A percentile compares a stretch with the other conserved stretches of the same genome.
These are phyloP conservation scores for Drosophila parabipectinata DNA, from an alignment of 1,140 invertebrate genomes.

Conservation along the genomic window DNA sequence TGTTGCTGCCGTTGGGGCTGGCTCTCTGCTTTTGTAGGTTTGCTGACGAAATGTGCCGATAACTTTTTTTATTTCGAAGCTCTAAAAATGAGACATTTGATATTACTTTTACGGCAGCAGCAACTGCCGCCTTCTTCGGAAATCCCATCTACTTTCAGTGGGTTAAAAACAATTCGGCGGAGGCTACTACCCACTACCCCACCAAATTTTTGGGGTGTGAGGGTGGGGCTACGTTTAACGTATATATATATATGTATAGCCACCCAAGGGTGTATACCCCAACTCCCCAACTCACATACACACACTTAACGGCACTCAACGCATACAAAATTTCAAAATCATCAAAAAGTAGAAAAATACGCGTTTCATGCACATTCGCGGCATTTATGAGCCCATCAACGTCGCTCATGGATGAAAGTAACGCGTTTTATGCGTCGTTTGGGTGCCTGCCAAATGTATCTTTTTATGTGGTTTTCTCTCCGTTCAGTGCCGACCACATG, in stretches of 20 bases:
- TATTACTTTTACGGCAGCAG: slow-evolving; percentile 79
- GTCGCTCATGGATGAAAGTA: slow-evolving; percentile 82
- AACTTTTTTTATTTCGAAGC: slow-evolving; percentile 81
- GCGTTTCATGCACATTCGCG: slow-evolving; percentile 82
- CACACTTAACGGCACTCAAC: slow-evolving; percentile 75
- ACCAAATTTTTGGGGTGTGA: slow-evolving; percentile 40
- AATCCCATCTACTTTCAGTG: slow-evolving; percentile 35
- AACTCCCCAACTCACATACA: slow-evolving; percentile 1
- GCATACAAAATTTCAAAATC: slow-evolving; percentile 82
- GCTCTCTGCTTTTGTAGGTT: slow-evolving; percentile 3
- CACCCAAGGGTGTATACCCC: not conserved
- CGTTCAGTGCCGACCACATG: slow-evolving; percentile 6
- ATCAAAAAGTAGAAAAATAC: slow-evolving; percentile 83
- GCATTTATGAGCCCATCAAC: slow-evolving; percentile 83
- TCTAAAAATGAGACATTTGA: slow-evolving; percentile 82
- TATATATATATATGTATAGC: slow-evolving; percentile 7
- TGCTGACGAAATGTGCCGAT: slow-evolving; percentile 68
- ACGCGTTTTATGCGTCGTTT: slow-evolving; percentile 82
- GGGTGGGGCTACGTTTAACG: slow-evolving; percentile 25
- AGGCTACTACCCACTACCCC: slow-evolving; percentile 4
- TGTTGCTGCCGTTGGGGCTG: not conserved
- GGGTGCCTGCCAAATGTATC: slow-evolving; percentile 80
- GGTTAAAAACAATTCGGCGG: slow-evolving; percentile 78
- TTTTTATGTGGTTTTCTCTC: slow-evolving; percentile 71
- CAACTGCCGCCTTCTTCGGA: slow-evolving; percentile 55